Evolutionary conservation across 2,888 invertebrate species (phyloP), one percentile per base, ranked within the genome.

Genomic region (Copidosoma aretas): DNA sequence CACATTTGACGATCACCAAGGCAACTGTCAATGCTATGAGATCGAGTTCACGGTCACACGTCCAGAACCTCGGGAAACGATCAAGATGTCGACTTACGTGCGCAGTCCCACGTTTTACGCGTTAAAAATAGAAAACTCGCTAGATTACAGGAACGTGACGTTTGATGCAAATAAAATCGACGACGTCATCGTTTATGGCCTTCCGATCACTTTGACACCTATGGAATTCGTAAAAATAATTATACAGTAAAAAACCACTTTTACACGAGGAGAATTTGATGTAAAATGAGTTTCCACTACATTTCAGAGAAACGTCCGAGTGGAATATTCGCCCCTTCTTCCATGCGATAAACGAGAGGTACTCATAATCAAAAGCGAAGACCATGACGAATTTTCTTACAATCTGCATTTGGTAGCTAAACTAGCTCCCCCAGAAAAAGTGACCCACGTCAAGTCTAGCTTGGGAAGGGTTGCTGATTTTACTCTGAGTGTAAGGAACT

Each of bases 11-110:
- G 79, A 77, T 59, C 59, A 72, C 4, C 73, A 74, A 10, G 66
- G 67, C 5, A 78, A 81, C 56, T 76, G 76, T 64, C 76, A 79
- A 67, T 77, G 74, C 60, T 80, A 79, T 51, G 77, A 80, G 25
- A 66, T 81, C 5, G 71, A 77, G 17, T 81, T 80, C 60, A 74
- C 72, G 52, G 75, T 81, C 19, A 75, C 75, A 5, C 71, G 74
- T 22, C 77, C 79, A 10, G 77, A 78, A 64, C 67, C 74, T 39
- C 67, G 75, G 4, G 73, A 76, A 22, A 70, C 73, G 39, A 79
- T 81, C 24, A 77, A 77, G 53, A 60, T 81, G 43, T 68, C 60
- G 12, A 78, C 77, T 12, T 24, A 64, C 4, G 77, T 74, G 1
- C 75, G 80, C 39, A 67, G 70, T 19, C 39, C 69, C 1, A 52